Evolutionary conservation across 2,888 invertebrate species (phyloP), one percentile per base, ranked within the genome.

Genomic region (Bembecia ichneumoniformis): DNA sequence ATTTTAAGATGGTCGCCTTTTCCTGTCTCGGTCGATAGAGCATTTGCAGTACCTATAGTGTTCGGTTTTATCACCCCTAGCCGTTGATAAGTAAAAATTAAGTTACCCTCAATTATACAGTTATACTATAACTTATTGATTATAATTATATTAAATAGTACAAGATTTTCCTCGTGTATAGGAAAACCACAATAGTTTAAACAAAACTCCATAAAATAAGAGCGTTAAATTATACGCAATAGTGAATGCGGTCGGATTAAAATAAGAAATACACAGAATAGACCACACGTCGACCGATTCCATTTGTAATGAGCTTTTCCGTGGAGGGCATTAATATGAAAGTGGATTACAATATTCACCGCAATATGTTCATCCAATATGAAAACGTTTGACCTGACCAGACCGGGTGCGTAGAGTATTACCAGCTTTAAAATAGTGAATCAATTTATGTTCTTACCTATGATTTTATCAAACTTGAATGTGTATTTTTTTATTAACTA

Each of bases 231-330:
- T 64, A 60, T 55, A 63, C 16, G 16, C 63, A 55, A 62, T 65
- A 68, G 68, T 67, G 71, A 67, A 70, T 51, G 60, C 70, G 66
- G 50, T 44, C 15, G 59, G 56, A 64, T 67, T 70, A 63, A 64
- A 64, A 55, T 62, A 74, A 71, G 65, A 72, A 62, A 62, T 28
- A 10, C 52, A 67, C 58, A 53, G 58, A 52, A 46, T 48, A 51
- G 50, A 67, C 68, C 68, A 52, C 69, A 65, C 50, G 51, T 59
- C 58, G 57, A 66, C 66, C 68, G 60, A 68, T 59, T 62, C 60
- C 62, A 71, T 71, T 65, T 68, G 67, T 74, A 75, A 74, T 72
- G 66, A 71, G 68, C 67, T 70, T 67, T 68, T 61, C 60, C 63
- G 59, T 57, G 54, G 58, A 56, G 58, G 52, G 56, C 57, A 66